Evolutionary conservation across 2,888 invertebrate genomes (phyloP).

Genomic region (Ceraclea dissimilis): DNA sequence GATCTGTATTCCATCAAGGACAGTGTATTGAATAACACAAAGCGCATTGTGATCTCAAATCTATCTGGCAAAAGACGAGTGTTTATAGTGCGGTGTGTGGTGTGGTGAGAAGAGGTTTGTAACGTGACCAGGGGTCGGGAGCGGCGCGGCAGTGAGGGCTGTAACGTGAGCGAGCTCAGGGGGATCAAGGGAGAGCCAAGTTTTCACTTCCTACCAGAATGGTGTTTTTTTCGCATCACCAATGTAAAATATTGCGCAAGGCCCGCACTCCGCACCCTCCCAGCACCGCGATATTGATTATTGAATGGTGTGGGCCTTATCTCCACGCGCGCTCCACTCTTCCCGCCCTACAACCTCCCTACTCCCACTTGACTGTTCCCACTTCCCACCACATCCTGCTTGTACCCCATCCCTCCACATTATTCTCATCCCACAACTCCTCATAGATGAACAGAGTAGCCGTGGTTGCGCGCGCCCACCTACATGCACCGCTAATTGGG

Average conservation of each 20-base stretch:
- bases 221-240: conserved; percentile 22
- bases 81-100: no score
- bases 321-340: conserved; percentile 9
- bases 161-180: conserved; percentile 7
- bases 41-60: no score
- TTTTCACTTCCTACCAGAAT: not conserved
- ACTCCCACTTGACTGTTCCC: no score
- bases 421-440: not conserved
- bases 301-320: conserved; percentile 23
- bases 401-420: no score
- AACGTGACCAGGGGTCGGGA: conserved; percentile 6
- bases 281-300: conserved; percentile 30
- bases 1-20: no score
- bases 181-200: not conserved
- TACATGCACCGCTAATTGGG: conserved; percentile 12
- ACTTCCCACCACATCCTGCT: not conserved
- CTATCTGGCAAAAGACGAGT: no score
- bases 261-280: conserved; percentile 31
- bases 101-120: conserved; percentile 3
- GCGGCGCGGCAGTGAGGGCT: not conserved
- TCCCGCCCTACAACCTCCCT: not conserved
- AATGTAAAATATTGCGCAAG: conserved; percentile 24
- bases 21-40: no score
- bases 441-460: not conserved
- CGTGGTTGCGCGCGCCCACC: conserved; percentile 10